A percentile compares a stretch with the other conserved stretches of the same genome.
phyloP scores from a whole-genome alignment of 2,888 invertebrate species.

The Thereva unica region DNA sequence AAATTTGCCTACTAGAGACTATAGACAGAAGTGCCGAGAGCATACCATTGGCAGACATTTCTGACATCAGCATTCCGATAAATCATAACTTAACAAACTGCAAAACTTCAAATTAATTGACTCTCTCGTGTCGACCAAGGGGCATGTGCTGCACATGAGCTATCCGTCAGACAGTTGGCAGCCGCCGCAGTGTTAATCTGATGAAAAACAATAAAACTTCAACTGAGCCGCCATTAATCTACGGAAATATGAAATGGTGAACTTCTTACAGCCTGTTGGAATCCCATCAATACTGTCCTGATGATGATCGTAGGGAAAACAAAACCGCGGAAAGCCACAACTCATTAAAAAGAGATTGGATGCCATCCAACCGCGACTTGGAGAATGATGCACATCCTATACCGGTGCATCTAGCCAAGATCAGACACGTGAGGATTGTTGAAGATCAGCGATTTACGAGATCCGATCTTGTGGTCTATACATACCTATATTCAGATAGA shows the following conservation, averaged over 20 bases:
- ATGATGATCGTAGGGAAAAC: constrained; percentile 1
- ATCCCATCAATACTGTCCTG: constrained; percentile 28
- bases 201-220: constrained; percentile 31
- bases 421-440: constrained; percentile 1
- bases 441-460: background rate
- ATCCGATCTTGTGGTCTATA: background rate
- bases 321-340: constrained; percentile 23
- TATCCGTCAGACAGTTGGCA: background rate
- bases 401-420: constrained; percentile 23
- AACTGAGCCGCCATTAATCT: constrained; percentile 33
- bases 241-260: constrained; percentile 32
- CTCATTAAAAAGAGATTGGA: constrained; percentile 35
- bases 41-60: constrained; percentile 31
- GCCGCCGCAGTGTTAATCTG: background rate
- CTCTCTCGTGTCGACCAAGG: constrained; percentile 15
- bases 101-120: constrained; percentile 34
- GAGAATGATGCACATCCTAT: background rate
- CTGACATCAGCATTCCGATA: constrained; percentile 32
- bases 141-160: constrained; percentile 7
- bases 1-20: constrained; percentile 18
- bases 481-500: too few relatives aligned
- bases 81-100: constrained; percentile 36
- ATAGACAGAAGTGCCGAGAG: constrained; percentile 30
- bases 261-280: constrained; percentile 29
- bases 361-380: constrained; percentile 24